phyloP scores from a whole-genome alignment of 2,888 invertebrate genomes.

The Oscheius myriophilus region DNA sequence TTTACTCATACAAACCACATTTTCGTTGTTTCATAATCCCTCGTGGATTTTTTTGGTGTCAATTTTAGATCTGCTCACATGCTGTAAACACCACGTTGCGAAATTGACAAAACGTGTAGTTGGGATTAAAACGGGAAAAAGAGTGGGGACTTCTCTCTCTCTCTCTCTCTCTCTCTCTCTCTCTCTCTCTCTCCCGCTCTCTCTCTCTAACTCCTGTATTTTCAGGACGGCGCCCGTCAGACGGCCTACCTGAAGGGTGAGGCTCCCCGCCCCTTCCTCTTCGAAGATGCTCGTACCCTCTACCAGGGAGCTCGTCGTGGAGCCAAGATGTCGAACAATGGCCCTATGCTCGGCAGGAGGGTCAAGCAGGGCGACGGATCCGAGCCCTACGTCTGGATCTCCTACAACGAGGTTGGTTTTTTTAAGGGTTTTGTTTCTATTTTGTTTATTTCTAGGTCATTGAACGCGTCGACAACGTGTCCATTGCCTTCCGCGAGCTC shows the following conservation, averaged over 20 bases:
- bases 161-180: too few species aligned
- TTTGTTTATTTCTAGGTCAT: conserved; percentile 51
- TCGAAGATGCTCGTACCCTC: conserved; percentile 87
- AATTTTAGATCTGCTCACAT: too few species aligned
- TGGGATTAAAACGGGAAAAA: too few species aligned
- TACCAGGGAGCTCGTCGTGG: conserved; percentile 86
- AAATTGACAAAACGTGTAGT: too few species aligned
- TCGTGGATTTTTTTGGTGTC: too few species aligned
- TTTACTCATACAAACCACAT: too few species aligned
- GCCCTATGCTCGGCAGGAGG: conserved; percentile 66
- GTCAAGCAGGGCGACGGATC: conserved; percentile 55
- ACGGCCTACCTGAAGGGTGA: conserved; percentile 58
- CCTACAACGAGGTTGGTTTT: conserved; percentile 54
- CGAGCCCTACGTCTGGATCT: conserved; percentile 65
- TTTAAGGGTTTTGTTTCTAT: not conserved
- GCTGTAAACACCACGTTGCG: too few species aligned
- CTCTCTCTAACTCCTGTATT: too few species aligned
- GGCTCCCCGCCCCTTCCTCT: conserved; percentile 76
- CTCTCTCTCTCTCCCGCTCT: too few species aligned
- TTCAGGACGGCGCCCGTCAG: conserved; percentile 62
- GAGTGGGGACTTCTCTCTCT: too few species aligned
- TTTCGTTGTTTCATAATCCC: too few species aligned
- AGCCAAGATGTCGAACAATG: conserved; percentile 86
- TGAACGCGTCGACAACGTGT: conserved; percentile 69
- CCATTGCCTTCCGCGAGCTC: conserved; percentile 70